These are phyloP conservation scores for Sinotaia quadrata DNA, from an alignment of 2,888 invertebrate species.

Conservation along the genomic window DNA sequence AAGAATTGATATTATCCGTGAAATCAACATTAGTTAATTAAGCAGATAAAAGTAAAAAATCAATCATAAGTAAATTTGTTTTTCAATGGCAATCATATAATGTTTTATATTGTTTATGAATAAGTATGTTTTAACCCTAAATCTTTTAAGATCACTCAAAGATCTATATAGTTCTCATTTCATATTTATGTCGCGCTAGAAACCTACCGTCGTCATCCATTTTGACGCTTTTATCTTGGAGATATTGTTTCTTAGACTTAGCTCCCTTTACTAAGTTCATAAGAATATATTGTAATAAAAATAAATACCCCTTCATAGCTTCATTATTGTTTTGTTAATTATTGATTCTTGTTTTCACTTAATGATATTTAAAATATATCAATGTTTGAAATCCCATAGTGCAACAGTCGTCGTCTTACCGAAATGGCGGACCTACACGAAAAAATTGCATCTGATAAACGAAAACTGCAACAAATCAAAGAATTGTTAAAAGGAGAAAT, in stretches of 20 bases:
- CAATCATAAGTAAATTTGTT: background rate
- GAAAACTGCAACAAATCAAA: slow-evolving; percentile 24
- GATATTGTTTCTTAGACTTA: background rate
- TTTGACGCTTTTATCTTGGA: slow-evolving; percentile 27
- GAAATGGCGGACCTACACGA: no score
- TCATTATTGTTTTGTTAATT: no score
- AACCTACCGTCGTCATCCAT: slow-evolving; percentile 33
- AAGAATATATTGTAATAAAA: no score
- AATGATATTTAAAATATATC: no score
- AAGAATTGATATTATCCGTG: no score
- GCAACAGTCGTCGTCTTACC: no score
- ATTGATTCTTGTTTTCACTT: no score
- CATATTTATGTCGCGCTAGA: background rate
- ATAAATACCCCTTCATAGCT: no score
- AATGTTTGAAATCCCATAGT: no score
- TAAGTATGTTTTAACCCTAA: background rate
- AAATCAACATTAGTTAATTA: no score
- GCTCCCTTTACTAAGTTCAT: no score
- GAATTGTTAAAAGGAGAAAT: slow-evolving; percentile 10
- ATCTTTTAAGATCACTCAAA: background rate
- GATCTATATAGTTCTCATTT: background rate
- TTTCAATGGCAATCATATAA: background rate
- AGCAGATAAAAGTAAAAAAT: no score
- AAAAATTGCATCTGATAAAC: background rate
- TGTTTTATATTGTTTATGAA: background rate